phyloP scores from a whole-genome alignment of 2,797 vertebrate species.

The Acomys russatus region DNA sequence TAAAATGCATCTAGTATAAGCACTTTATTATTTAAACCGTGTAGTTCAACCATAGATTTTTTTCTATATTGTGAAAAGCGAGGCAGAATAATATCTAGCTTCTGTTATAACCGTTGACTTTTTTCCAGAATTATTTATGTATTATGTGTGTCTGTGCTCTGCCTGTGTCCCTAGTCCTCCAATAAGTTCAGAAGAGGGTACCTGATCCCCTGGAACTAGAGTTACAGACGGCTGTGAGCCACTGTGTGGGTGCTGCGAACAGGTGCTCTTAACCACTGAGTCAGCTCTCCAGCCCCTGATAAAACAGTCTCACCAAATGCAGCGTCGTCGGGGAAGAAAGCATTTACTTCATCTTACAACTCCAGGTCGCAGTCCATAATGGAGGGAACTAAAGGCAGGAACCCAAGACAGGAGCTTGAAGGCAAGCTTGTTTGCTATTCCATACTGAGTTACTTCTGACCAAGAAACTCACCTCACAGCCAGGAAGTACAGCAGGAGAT shows the following conservation, averaged over 20 bases:
- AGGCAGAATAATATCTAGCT: slow-evolving; percentile 27
- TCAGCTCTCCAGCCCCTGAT: background rate
- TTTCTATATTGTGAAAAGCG: slow-evolving; percentile 8
- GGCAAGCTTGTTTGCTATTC: background rate
- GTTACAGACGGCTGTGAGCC: background rate
- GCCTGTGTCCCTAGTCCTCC: background rate
- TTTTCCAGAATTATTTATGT: background rate
- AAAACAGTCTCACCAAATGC: background rate
- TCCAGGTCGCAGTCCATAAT: background rate
- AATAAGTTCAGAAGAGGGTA: background rate
- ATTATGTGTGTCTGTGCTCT: background rate
- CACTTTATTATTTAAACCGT: background rate
- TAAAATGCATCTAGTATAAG: slow-evolving; percentile 20
- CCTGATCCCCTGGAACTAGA: background rate
- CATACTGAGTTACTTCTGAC: background rate
- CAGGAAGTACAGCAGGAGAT: background rate
- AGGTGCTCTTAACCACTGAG: background rate
- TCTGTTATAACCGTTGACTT: slow-evolving; percentile 1
- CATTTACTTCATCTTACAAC: background rate
- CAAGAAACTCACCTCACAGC: background rate
- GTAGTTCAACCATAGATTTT: background rate
- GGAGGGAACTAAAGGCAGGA: background rate
- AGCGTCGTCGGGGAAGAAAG: background rate
- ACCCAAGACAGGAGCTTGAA: background rate
- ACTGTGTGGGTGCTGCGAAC: background rate